These are phyloP conservation scores for Struthio camelus DNA, from an alignment of 2,113 vertebrate species.

Conservation along the genomic window DNA sequence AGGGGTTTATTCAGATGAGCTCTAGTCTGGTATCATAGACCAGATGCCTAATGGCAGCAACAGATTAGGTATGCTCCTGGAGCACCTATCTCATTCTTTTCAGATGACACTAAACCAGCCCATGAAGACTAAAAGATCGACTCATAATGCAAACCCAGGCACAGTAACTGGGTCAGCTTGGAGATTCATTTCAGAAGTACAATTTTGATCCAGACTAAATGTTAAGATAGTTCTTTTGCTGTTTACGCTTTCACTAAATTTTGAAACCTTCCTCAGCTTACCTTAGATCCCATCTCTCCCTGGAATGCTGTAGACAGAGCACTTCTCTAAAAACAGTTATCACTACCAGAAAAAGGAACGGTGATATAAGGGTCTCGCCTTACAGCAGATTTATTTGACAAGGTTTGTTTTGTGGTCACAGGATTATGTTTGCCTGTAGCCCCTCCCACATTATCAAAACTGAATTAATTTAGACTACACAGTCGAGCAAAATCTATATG, in stretches of 20 bases:
- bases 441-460: neutral
- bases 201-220: neutral
- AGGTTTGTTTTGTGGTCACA: neutral
- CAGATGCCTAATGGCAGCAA: neutral
- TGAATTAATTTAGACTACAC: neutral
- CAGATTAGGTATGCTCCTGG: neutral
- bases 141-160: neutral
- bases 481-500: neutral
- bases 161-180: neutral
- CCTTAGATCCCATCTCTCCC: neutral
- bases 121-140: neutral
- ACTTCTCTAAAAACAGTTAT: neutral
- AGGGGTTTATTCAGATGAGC: neutral
- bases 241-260: neutral
- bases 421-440: neutral
- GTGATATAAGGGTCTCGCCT: neutral
- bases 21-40: neutral
- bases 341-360: neutral
- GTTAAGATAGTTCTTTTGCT: neutral
- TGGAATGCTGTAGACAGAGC: fast-evolving
- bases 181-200: neutral
- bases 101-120: neutral
- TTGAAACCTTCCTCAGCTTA: neutral
- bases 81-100: neutral
- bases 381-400: neutral